These are phyloP conservation scores for Nasonia oneida DNA, from an alignment of 2,888 invertebrate species.

Conservation along the genomic window DNA sequence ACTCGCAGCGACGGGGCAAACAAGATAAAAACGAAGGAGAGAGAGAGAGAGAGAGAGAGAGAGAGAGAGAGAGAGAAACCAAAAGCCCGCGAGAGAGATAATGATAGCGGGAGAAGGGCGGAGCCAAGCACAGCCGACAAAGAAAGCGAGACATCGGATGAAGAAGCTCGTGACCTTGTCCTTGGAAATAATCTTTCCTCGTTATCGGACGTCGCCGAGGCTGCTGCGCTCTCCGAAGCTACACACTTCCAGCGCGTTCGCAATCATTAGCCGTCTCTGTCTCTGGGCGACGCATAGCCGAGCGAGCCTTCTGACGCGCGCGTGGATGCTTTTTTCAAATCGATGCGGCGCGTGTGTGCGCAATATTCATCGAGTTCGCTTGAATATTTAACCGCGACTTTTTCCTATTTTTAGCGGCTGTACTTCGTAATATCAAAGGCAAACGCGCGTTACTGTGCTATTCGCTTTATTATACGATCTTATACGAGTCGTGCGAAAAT, in stretches of 20 bases:
- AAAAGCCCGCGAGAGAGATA: conserved; percentile 16
- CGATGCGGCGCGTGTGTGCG: neutral
- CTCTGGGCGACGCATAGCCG: neutral
- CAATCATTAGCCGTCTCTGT: neutral
- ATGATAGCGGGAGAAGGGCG: neutral
- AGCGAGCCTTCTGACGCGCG: neutral
- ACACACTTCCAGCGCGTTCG: neutral
- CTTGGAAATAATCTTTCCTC: conserved; percentile 78
- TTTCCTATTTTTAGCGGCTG: neutral
- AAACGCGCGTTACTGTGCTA: too few species aligned
- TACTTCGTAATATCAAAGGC: too few species aligned
- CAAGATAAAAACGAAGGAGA: conserved; percentile 1
- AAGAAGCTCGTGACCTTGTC: conserved; percentile 74
- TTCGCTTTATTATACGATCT: too few species aligned
- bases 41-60: neutral
- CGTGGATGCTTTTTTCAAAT: neutral
- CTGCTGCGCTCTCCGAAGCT: conserved; percentile 46
- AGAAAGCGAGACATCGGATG: conserved; percentile 1
- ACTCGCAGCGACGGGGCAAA: neutral
- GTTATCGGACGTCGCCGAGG: conserved; percentile 77
- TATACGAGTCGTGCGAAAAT: too few species aligned
- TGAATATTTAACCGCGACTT: neutral
- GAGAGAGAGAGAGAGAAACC: neutral
- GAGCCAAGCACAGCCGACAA: neutral
- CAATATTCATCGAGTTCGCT: neutral